Evolutionary conservation across 2,797 vertebrate species (phyloP).

Genomic region (Pogoniulus pusillus): DNA sequence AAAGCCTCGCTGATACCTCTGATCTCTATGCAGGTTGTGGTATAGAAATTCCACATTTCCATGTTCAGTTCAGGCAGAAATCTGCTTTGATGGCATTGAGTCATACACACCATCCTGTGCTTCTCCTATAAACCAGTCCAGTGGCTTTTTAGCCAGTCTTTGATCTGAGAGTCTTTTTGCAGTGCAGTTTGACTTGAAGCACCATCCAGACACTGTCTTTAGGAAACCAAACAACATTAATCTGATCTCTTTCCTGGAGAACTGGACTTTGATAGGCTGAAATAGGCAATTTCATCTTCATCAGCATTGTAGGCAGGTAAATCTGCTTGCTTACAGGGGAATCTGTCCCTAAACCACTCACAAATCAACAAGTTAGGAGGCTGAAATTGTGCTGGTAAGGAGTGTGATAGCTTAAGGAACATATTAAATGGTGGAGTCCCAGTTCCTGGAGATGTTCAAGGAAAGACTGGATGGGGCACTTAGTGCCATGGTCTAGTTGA

Average conservation of each 20-base stretch:
- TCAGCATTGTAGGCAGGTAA: background rate
- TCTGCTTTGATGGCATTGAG: background rate
- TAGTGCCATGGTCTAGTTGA: no score
- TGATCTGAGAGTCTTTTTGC: background rate
- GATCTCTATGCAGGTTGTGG: background rate
- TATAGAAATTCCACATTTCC: background rate
- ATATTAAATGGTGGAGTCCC: no score
- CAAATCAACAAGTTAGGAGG: background rate
- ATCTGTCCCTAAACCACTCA: background rate
- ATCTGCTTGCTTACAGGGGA: background rate
- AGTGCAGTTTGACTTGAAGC: background rate
- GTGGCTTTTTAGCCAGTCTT: background rate
- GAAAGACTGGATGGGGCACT: no score
- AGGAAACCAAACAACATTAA: background rate
- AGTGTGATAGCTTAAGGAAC: background rate
- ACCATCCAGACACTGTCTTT: background rate
- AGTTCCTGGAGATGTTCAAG: no score
- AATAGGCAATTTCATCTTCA: background rate
- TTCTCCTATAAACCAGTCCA: background rate
- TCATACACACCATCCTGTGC: background rate
- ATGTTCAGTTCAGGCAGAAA: background rate
- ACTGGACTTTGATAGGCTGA: background rate
- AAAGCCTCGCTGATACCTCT: background rate
- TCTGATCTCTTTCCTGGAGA: background rate
- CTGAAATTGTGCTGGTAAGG: background rate